Evolutionary conservation across 2,888 invertebrate species (phyloP).

Genomic region (Dryobota labecula): DNA sequence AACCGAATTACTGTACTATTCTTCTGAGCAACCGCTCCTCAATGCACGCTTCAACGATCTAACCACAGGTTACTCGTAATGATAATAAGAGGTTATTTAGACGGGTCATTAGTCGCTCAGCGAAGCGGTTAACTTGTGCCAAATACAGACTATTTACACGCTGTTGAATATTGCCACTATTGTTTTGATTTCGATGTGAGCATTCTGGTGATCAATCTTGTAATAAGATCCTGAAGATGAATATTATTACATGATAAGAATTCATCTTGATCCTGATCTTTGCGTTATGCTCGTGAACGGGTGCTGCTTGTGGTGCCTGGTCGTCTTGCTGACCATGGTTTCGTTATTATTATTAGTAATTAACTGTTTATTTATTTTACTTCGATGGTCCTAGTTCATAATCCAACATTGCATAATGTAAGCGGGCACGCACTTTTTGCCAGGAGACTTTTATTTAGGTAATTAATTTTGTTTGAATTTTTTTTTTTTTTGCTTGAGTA

Average conservation of each 20-base stretch:
- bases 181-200: slow-evolving; percentile 16
- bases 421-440: too few relatives aligned
- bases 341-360: too few relatives aligned
- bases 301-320: too few relatives aligned
- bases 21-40: not conserved
- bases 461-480: too few relatives aligned
- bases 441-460: too few relatives aligned
- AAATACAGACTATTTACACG: slow-evolving; percentile 45
- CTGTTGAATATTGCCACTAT: not conserved
- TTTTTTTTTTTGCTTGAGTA: too few relatives aligned
- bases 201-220: not conserved
- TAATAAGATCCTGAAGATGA: not conserved
- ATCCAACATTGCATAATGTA: too few relatives aligned
- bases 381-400: too few relatives aligned
- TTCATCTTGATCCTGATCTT: too few relatives aligned
- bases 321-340: too few relatives aligned
- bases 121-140: slow-evolving; percentile 25
- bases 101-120: slow-evolving; percentile 51
- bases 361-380: too few relatives aligned
- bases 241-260: not conserved
- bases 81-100: slow-evolving; percentile 60
- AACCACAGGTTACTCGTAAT: slow-evolving; percentile 52
- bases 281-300: too few relatives aligned
- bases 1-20: not conserved
- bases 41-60: slow-evolving; percentile 47